Conservation (phyloP, 2,888 invertebrate genomes). For the Noctuana brunneofusca region DNA sequence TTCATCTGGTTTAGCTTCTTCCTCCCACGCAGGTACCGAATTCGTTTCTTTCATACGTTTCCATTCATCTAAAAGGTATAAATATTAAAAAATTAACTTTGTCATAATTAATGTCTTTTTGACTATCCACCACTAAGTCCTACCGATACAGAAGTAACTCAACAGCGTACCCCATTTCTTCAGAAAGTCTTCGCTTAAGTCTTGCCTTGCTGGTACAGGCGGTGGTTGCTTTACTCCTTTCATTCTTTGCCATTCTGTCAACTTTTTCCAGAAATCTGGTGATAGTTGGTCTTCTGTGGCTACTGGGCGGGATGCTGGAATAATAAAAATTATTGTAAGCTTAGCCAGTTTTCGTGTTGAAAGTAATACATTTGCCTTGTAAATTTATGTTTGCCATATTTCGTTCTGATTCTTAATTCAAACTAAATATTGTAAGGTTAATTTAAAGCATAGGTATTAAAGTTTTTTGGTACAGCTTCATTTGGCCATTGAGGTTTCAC, state of each 20-base stretch:
- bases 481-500: too few relatives aligned
- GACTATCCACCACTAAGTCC: not conserved
- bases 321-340: not conserved
- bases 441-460: too few relatives aligned
- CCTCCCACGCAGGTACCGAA: conserved; percentile 79
- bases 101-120: too few relatives aligned
- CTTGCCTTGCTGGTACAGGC: conserved; percentile 84
- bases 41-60: conserved; percentile 88
- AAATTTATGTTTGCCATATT: too few relatives aligned
- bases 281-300: conserved; percentile 87
- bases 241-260: conserved; percentile 93
- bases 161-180: conserved; percentile 82
- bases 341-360: not conserved
- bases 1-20: conserved; percentile 80
- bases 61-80: conserved; percentile 87
- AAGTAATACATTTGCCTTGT: too few relatives aligned
- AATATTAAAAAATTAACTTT: not conserved
- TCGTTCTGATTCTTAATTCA: too few relatives aligned
- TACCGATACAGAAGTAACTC: not conserved
- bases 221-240: conserved; percentile 80
- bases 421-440: too few relatives aligned
- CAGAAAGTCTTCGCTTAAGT: conserved; percentile 91
- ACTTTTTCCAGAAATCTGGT: conserved; percentile 91
- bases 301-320: conserved; percentile 64
- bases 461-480: too few relatives aligned